Conservation (phyloP, 2,113 vertebrate species). For the Bos javanicus region DNA sequence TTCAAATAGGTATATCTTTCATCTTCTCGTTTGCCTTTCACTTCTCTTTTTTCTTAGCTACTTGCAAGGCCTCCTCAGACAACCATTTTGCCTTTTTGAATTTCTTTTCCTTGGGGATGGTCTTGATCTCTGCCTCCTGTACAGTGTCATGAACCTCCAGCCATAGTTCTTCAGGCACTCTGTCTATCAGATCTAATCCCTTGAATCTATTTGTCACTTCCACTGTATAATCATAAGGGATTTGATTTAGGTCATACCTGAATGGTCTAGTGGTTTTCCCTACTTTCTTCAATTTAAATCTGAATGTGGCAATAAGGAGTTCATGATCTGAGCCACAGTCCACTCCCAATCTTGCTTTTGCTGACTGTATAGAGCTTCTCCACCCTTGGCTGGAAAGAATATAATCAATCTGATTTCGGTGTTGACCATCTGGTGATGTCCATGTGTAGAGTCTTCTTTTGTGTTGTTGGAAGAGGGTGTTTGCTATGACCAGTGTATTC, state of each 20-base stretch:
- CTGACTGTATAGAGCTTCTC: neutral
- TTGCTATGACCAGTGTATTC: neutral
- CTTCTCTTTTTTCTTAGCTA: neutral
- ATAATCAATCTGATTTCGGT: neutral
- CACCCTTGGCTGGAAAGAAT: neutral
- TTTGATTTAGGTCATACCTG: neutral
- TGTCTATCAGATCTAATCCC: neutral
- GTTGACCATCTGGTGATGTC: neutral
- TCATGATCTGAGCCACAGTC: neutral
- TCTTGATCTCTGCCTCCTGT: neutral
- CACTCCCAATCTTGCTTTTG: neutral
- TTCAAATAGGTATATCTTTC: neutral
- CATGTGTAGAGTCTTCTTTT: neutral
- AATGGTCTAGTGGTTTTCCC: neutral
- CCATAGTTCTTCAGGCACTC: neutral
- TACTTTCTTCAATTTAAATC: neutral
- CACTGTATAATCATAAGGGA: neutral
- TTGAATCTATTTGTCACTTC: neutral
- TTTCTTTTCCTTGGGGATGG: neutral
- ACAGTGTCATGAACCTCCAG: neutral
- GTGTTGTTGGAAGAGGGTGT: neutral
- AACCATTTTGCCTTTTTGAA: neutral
- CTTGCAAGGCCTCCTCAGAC: neutral
- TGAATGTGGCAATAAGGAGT: neutral
- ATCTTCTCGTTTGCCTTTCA: neutral